Percentiles rank a stretch among this genome's conserved stretches.
phyloP scores from a whole-genome alignment of 1,140 invertebrate genomes.

The Amphibalanus amphitrite region DNA sequence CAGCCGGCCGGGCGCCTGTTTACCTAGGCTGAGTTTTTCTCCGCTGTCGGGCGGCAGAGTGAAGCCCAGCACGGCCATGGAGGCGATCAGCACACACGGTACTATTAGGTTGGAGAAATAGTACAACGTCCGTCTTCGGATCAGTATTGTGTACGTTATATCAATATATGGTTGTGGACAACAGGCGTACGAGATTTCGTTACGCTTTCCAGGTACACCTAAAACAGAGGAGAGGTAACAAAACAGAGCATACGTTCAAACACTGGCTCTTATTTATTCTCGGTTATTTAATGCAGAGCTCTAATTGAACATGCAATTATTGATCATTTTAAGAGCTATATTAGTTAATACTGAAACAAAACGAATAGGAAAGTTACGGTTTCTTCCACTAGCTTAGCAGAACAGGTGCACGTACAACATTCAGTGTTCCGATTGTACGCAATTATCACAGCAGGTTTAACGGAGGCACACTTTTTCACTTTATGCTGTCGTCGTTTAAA shows the following conservation, averaged over 20 bases:
- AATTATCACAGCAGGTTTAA: too few species aligned
- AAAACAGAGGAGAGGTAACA: constrained; percentile 18
- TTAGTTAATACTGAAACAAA: too few species aligned
- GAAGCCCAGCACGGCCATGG: constrained; percentile 96
- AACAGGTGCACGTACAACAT: too few species aligned
- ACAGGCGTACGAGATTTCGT: constrained; percentile 28
- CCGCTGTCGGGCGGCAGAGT: constrained; percentile 96
- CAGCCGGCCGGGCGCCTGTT: constrained; percentile 7
- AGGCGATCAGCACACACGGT: constrained; percentile 95
- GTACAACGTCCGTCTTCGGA: constrained; percentile 91
- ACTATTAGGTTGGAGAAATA: constrained; percentile 99
- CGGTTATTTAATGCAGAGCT: background rate
- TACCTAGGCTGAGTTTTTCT: constrained; percentile 96
- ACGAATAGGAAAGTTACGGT: too few species aligned
- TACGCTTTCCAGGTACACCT: constrained; percentile 27
- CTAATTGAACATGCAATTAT: background rate
- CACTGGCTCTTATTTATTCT: too few species aligned
- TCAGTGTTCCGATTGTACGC: too few species aligned
- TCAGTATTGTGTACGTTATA: constrained; percentile 92
- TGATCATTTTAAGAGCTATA: background rate
- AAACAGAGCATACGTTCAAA: constrained; percentile 4
- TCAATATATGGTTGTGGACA: constrained; percentile 89
- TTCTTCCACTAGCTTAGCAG: too few species aligned
- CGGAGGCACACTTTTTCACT: too few species aligned
- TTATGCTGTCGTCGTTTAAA: too few species aligned